Base-by-base conservation (phyloP, 2,888 invertebrate genomes). In the Troides helena region DNA sequence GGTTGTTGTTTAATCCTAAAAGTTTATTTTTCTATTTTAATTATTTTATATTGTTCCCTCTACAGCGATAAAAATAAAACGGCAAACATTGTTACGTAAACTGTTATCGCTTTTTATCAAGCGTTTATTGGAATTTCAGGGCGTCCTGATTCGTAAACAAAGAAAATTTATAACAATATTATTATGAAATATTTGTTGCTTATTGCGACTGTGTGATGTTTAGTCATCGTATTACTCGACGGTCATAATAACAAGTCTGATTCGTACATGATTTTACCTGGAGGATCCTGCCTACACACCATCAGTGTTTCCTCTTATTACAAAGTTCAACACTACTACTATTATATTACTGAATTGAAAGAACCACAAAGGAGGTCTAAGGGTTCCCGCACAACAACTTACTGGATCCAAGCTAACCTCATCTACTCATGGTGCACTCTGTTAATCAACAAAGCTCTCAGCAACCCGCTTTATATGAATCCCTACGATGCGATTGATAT, bases 71-170 rank as follows among this genome's bases (percentile, higher is more conserved):
- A 62, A 56, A 58, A 69, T 21, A 71, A 57, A 62, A 68, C 36
- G 30, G 80, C 58, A 70, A 82, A 82, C 75, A 79, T 79, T 77
- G 82, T 83, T 70, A 65, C 67, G 67, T 60, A 63, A 67, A 64
- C 63, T 67, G 67, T 70, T 70, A 67, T 70, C 57, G 25, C n/a
- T 17, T 21, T 64, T 74, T 77, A 77, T 78, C 76, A 65, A 23
- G 25, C 58, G 62, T 71, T 75, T 76, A 76, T 75, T 76, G 72
- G 71, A 71, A 74, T 72, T 77, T 73, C 74, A 74, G 72, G 72
- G 72, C 75, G 73, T 76, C 75, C 76, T 75, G 77, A 67, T 71
- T 64, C 61, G 69, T 59, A 64, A 68, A 68, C 68, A 70, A 70
- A 69, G 68, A 69, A 65, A 66, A 70, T 71, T 70, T 66, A 68